Percentiles rank a stretch among this genome's conserved stretches.
Conservation (phyloP, 2,113 vertebrate genomes). For the Callaeas wilsoni region DNA sequence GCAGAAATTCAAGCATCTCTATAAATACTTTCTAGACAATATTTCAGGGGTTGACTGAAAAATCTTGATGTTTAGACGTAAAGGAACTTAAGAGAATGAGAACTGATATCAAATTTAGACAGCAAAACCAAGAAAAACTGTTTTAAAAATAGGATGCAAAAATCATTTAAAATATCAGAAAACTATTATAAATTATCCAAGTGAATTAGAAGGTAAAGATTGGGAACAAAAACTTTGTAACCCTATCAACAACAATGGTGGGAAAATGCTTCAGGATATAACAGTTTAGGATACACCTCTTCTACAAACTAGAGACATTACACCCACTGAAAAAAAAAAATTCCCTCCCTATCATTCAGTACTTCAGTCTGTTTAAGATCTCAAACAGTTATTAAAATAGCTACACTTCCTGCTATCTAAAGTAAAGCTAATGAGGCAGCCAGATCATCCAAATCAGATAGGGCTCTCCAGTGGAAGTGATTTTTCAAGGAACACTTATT, state of each 20-base stretch:
- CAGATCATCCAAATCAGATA: not conserved
- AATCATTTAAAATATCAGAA: not conserved
- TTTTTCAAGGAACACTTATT: conserved; percentile 33
- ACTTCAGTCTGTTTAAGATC: not conserved
- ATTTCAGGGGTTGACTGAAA: not conserved
- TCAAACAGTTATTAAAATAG: not conserved
- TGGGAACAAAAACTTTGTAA: not conserved
- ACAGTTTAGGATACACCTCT: not conserved
- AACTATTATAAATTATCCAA: not conserved
- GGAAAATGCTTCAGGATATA: not conserved
- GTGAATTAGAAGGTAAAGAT: not conserved
- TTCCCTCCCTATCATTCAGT: not conserved
- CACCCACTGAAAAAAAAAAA: not conserved
- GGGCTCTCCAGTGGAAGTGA: not conserved
- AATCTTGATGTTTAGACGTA: not conserved
- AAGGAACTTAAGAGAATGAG: not conserved
- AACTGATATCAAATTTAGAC: not conserved
- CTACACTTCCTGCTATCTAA: not conserved
- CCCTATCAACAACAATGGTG: not conserved
- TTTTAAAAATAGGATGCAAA: not conserved
- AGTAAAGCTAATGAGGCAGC: not conserved
- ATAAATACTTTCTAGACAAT: not conserved
- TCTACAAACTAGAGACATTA: not conserved
- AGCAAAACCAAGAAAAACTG: not conserved
- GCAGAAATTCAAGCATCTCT: not conserved